Conservation (phyloP, 2,888 invertebrate species). For the Dynastes tityus region DNA sequence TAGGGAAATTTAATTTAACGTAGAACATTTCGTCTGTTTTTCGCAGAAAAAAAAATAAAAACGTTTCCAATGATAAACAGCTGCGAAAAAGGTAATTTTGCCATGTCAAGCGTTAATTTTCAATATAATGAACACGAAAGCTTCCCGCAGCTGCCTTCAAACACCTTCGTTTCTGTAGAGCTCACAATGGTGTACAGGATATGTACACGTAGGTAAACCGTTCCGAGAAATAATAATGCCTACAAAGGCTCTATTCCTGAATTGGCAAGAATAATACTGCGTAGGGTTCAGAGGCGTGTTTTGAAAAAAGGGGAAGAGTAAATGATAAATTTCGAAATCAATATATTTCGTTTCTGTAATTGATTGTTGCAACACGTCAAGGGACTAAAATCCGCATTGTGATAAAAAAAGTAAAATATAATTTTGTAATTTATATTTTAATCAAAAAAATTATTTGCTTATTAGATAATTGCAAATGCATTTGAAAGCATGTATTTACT, state of each 20-base stretch:
- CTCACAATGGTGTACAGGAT: conserved; percentile 1
- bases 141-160: conserved; percentile 34
- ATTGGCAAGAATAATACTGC: background rate
- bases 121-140: conserved; percentile 43
- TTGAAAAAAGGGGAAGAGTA: background rate
- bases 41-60: conserved; percentile 17
- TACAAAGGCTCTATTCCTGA: background rate
- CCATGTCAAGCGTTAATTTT: conserved; percentile 45
- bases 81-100: conserved; percentile 41
- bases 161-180: conserved; percentile 14
- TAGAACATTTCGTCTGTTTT: background rate
- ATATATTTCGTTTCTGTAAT: too few species aligned
- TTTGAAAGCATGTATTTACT: too few species aligned
- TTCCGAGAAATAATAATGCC: conserved; percentile 33
- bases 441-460: too few species aligned
- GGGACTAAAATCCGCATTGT: too few species aligned
- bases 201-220: conserved; percentile 1
- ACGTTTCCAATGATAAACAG: conserved; percentile 32
- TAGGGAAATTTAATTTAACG: conserved; percentile 11
- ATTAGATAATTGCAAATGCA: too few species aligned
- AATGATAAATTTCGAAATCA: too few species aligned
- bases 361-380: too few species aligned
- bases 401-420: too few species aligned
- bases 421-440: too few species aligned
- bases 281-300: background rate